Percentiles rank a stretch among this genome's conserved stretches.
These are phyloP conservation scores for Syngnathus rostellatus DNA, from an alignment of 2,797 vertebrate genomes.

Conservation along the genomic window DNA sequence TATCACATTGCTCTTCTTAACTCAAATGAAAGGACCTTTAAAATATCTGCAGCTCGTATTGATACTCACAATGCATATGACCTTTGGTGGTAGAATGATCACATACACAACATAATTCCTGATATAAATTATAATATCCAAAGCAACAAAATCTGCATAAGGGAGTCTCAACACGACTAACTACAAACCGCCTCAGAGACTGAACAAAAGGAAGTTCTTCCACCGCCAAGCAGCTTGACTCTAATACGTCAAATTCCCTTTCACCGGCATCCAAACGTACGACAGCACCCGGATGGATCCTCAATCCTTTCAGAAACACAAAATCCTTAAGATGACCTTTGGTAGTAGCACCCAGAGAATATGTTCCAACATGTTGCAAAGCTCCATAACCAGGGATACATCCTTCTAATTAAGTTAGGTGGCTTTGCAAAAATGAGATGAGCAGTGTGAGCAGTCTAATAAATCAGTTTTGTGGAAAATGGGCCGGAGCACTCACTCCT, in stretches of 20 bases:
- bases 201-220: neutral
- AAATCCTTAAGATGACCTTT: slow-evolving; percentile 1
- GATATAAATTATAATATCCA: neutral
- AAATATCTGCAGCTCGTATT: slow-evolving; percentile 5
- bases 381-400: neutral
- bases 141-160: neutral
- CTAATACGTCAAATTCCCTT: neutral
- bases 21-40: slow-evolving; percentile 6
- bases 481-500: neutral
- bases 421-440: neutral
- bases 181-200: neutral
- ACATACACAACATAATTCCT: neutral
- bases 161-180: neutral
- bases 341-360: neutral
- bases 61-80: neutral
- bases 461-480: neutral
- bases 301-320: neutral
- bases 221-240: neutral
- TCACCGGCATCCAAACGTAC: neutral
- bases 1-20: neutral
- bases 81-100: neutral
- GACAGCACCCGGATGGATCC: neutral
- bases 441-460: neutral
- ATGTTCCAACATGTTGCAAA: neutral
- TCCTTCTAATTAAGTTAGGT: slow-evolving; percentile 1